Conservation (phyloP, 2,797 vertebrate species). For the Rhincodon typus region DNA sequence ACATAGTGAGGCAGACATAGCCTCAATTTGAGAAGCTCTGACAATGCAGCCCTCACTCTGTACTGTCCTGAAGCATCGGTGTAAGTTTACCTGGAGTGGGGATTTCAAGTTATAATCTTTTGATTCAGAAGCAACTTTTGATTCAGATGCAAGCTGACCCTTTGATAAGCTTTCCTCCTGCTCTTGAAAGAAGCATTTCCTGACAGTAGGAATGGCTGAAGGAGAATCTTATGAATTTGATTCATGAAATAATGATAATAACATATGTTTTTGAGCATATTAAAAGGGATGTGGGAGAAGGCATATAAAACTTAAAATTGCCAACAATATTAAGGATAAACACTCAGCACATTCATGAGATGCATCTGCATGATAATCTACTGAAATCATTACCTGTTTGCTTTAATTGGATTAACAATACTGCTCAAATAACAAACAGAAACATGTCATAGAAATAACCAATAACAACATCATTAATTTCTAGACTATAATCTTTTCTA, state of each 20-base stretch:
- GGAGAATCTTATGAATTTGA: not conserved
- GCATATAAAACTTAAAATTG: not conserved
- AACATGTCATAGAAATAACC: not conserved
- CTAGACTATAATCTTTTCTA: not conserved
- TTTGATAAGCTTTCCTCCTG: not conserved
- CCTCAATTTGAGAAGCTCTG: not conserved
- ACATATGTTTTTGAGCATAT: not conserved
- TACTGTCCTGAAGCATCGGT: not conserved
- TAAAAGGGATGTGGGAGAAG: not conserved
- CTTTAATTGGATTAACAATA: not conserved
- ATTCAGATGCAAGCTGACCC: not conserved
- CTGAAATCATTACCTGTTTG: not conserved
- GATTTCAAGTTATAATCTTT: not conserved
- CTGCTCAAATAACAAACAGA: not conserved
- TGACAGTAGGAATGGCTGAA: not conserved
- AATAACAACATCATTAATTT: not conserved
- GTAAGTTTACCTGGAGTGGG: not conserved
- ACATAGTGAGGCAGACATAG: not conserved
- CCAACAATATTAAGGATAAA: not conserved
- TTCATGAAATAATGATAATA: not conserved
- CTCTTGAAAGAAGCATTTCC: not conserved
- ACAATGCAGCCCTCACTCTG: not conserved
- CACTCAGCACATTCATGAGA: not conserved
- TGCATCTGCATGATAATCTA: too few species aligned
- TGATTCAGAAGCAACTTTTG: not conserved